phyloP scores from a whole-genome alignment of 2,113 vertebrate genomes.

The Vulpes ferrilata region DNA sequence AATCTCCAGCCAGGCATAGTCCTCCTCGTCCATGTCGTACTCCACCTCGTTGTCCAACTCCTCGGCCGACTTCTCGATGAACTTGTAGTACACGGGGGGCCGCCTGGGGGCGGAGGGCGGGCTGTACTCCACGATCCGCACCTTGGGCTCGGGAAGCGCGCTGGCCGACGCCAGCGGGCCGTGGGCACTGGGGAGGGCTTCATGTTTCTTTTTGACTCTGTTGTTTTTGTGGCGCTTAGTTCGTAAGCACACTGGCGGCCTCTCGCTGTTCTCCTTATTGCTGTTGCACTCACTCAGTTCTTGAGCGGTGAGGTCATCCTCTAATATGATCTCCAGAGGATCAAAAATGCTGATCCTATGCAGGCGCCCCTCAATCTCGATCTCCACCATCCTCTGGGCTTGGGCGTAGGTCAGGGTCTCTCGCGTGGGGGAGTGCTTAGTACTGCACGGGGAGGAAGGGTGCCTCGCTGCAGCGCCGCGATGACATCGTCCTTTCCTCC shows the following conservation, averaged over 20 bases:
- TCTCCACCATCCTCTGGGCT: conserved; percentile 98
- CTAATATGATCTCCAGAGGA: conserved; percentile 94
- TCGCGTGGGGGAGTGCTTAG: conserved; percentile 95
- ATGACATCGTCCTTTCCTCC: conserved; percentile 97
- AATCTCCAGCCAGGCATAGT: conserved; percentile 97
- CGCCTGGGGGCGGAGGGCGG: conserved; percentile 94
- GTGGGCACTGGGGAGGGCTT: conserved; percentile 88
- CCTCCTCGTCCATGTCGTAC: conserved; percentile 99
- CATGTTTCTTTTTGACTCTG: conserved; percentile 93
- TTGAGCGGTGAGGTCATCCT: conserved; percentile 96
- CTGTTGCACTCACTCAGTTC: conserved; percentile 98
- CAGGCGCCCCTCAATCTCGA: conserved; percentile 96
- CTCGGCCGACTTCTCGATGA: conserved; percentile 94
- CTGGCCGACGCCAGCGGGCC: conserved; percentile 85
- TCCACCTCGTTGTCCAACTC: conserved; percentile 98
- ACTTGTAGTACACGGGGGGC: conserved; percentile 93
- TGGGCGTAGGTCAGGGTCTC: conserved; percentile 98
- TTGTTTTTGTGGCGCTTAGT: conserved; percentile 94
- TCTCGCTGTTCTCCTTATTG: conserved; percentile 97
- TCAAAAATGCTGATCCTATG: conserved; percentile 98
- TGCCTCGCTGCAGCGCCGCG: conserved; percentile 91
- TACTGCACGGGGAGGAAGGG: conserved; percentile 94
- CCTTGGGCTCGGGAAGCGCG: conserved; percentile 93
- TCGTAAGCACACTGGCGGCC: conserved; percentile 91
- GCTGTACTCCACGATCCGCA: conserved; percentile 96